Percentiles rank a stretch among this genome's conserved stretches.
These are phyloP conservation scores for Champsocephalus esox DNA, from an alignment of 2,797 vertebrate species.

Conservation along the genomic window DNA sequence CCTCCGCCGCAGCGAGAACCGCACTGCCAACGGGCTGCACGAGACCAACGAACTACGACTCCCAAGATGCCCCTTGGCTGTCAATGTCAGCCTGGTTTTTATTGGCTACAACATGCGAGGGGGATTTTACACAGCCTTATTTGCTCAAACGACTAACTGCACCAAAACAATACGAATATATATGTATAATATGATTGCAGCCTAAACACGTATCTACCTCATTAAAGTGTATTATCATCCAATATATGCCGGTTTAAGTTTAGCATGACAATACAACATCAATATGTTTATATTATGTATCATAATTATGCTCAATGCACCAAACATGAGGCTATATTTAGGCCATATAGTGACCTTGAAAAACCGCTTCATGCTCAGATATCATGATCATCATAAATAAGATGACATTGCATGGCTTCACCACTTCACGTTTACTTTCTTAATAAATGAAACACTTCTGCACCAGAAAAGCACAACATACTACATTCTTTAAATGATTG, in stretches of 20 bases:
- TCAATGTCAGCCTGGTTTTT: conserved; percentile 80
- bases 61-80: conserved; percentile 77
- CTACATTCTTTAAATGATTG: neutral
- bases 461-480: neutral
- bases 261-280: neutral
- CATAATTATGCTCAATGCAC: neutral
- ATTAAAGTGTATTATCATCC: neutral
- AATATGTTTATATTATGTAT: neutral
- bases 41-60: conserved; percentile 74
- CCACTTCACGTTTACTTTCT: neutral
- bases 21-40: neutral
- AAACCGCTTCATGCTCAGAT: neutral
- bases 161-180: neutral
- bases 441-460: neutral
- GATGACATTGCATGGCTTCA: neutral
- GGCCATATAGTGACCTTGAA: conserved; percentile 21
- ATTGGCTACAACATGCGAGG: conserved; percentile 70
- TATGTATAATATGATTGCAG: neutral
- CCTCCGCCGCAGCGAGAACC: conserved; percentile 31
- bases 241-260: neutral
- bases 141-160: conserved; percentile 18
- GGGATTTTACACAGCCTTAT: conserved; percentile 28
- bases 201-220: neutral
- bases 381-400: conserved; percentile 1
- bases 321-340: neutral